Conservation (phyloP, 2,888 invertebrate species). For the Troglohyphantes excavatus region DNA sequence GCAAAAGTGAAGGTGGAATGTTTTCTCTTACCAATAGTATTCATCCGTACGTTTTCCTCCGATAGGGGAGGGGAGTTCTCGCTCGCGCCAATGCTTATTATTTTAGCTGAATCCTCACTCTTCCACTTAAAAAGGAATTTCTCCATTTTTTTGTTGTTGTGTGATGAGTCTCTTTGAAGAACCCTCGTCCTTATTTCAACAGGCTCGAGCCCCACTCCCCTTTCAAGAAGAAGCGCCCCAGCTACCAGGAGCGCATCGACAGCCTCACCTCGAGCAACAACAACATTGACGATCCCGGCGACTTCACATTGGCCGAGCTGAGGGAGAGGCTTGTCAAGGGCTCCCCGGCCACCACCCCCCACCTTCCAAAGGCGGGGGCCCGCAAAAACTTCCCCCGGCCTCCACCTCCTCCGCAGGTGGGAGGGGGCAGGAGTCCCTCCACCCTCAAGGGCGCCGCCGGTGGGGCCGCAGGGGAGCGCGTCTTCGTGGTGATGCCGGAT, state of each 20-base stretch:
- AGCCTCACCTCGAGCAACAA: not conserved
- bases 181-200: not conserved
- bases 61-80: too few species aligned
- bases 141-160: too few species aligned
- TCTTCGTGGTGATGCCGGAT: conserved; percentile 78
- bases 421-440: conserved; percentile 71
- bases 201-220: not conserved
- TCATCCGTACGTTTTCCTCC: too few species aligned
- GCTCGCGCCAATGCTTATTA: too few species aligned
- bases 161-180: too few species aligned
- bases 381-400: conserved; percentile 62
- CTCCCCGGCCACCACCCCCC: too few species aligned
- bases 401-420: conserved; percentile 9
- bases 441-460: not conserved
- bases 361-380: conserved; percentile 60
- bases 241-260: conserved; percentile 63
- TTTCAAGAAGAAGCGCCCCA: conserved; percentile 39
- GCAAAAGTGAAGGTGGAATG: too few species aligned
- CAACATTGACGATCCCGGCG: conserved; percentile 55
- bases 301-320: conserved; percentile 61
- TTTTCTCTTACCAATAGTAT: too few species aligned
- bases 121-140: too few species aligned
- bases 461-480: conserved; percentile 55
- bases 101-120: too few species aligned
- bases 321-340: conserved; percentile 27